Percentiles rank a stretch among this genome's conserved stretches.
Conservation (phyloP, 1,140 invertebrate genomes). For the Sogatella furcifera region DNA sequence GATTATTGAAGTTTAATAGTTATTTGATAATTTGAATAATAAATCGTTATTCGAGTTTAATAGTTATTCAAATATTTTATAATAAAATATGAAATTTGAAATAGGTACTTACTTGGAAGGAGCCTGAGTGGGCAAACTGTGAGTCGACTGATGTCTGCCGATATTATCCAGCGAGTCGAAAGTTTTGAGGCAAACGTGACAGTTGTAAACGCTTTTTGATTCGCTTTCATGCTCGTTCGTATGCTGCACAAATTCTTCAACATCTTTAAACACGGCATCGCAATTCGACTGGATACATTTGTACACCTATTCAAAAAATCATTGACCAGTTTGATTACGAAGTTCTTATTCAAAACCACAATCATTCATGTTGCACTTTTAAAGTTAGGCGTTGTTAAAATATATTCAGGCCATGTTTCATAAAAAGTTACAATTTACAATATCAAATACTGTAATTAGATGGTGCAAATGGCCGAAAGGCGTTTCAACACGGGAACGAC, state of each 20-base stretch:
- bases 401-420: no score
- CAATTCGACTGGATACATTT: slow-evolving; percentile 53
- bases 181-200: slow-evolving; percentile 42
- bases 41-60: no score
- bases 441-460: no score
- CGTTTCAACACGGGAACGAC: no score
- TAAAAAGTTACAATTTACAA: no score
- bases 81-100: neutral
- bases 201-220: slow-evolving; percentile 40
- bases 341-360: no score
- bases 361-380: no score
- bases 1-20: no score
- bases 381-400: no score
- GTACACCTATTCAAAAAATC: slow-evolving; percentile 44
- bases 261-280: slow-evolving; percentile 44
- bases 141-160: slow-evolving; percentile 44
- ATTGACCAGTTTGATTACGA: slow-evolving; percentile 19
- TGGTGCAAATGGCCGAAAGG: no score
- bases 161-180: slow-evolving; percentile 43
- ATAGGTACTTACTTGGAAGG: neutral
- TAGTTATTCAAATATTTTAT: neutral
- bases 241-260: slow-evolving; percentile 52
- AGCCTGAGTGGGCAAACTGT: slow-evolving; percentile 23
- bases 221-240: slow-evolving; percentile 42
- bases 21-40: no score